Percentiles rank a stretch among this genome's conserved stretches.
Evolutionary conservation across 1,140 invertebrate genomes (phyloP).

Genomic region (Amphibalanus amphitrite): DNA sequence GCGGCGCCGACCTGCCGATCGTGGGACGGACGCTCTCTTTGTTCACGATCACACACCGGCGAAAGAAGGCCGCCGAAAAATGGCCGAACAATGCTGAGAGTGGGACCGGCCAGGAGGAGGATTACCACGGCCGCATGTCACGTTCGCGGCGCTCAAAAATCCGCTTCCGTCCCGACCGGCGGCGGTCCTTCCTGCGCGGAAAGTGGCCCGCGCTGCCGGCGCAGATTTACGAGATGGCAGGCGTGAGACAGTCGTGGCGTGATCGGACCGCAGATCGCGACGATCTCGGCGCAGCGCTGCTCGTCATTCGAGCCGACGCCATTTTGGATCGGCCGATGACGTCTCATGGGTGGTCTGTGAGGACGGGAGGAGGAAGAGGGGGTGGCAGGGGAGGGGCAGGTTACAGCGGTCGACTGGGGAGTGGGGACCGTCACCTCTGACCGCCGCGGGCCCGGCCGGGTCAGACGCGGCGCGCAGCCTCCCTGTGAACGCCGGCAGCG

Average conservation of each 20-base stretch:
- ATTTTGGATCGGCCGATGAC: neutral
- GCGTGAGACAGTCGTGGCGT: too few species aligned
- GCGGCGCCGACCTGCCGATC: neutral
- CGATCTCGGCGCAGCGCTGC: neutral
- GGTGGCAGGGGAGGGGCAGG: too few species aligned
- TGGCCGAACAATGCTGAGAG: constrained; percentile 1
- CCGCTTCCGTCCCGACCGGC: neutral
- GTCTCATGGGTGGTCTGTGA: neutral
- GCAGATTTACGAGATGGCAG: too few species aligned
- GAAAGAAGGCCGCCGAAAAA: neutral
- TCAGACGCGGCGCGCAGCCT: neutral
- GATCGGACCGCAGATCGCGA: too few species aligned
- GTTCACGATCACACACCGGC: neutral
- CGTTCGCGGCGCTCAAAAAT: neutral
- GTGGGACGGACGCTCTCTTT: neutral
- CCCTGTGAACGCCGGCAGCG: neutral
- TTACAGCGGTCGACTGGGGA: too few species aligned
- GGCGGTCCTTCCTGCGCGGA: neutral
- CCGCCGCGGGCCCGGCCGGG: too few species aligned
- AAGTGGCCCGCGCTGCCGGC: neutral
- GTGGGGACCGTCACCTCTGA: neutral
- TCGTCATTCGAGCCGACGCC: neutral
- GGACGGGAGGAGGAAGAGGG: neutral
- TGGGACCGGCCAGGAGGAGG: too few species aligned
- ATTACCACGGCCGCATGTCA: neutral